phyloP scores from a whole-genome alignment of 2,888 invertebrate species.

The Harpalus rufipes region DNA sequence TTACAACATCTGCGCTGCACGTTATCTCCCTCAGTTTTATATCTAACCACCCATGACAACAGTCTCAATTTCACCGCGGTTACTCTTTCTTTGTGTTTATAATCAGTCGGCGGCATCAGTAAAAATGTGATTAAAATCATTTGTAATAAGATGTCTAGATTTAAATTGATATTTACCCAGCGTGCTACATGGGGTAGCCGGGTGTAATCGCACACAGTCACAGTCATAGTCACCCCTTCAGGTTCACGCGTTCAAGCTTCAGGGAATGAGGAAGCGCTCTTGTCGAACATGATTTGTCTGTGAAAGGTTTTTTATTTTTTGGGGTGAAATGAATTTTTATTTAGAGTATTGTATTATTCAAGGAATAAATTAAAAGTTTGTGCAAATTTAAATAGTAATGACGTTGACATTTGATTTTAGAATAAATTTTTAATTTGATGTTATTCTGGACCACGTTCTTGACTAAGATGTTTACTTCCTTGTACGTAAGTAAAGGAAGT shows the following conservation, averaged over 20 bases:
- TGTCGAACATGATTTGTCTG: constrained; percentile 37
- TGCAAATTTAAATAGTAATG: constrained; percentile 4
- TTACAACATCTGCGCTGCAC: constrained; percentile 17
- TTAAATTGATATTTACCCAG: constrained; percentile 67
- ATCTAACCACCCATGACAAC: constrained; percentile 1
- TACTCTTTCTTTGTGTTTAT: constrained; percentile 68
- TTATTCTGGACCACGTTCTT: no score
- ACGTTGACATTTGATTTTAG: not conserved
- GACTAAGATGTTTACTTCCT: no score
- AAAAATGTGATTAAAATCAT: constrained; percentile 76
- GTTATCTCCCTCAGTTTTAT: not conserved
- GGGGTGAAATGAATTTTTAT: constrained; percentile 45
- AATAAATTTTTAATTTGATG: not conserved
- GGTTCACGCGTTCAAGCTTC: not conserved
- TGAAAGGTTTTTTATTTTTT: constrained; percentile 28
- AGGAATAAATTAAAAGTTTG: constrained; percentile 3
- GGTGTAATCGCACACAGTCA: constrained; percentile 18
- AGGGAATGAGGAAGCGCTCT: not conserved
- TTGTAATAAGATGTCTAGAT: constrained; percentile 66
- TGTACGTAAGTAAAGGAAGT: no score
- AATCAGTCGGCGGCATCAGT: constrained; percentile 68
- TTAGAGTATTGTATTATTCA: not conserved
- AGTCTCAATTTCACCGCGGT: constrained; percentile 26
- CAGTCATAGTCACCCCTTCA: constrained; percentile 27
- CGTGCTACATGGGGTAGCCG: constrained; percentile 47